Conservation (phyloP, 2,888 invertebrate species). For the Tipula helvola region DNA sequence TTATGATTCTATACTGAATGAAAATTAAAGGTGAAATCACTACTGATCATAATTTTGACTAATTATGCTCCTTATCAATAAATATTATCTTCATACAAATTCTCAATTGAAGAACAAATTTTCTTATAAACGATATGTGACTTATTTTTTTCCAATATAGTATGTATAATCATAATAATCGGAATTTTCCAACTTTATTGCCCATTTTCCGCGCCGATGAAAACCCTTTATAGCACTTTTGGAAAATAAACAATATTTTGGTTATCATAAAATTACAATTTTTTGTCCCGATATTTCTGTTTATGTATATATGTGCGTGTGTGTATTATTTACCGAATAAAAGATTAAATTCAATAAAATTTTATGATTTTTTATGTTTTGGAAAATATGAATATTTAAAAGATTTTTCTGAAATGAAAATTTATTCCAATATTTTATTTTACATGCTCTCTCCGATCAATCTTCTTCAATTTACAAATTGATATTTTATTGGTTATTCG, state of each 20-base stretch:
- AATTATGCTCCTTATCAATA: too few relatives aligned
- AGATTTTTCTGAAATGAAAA: background rate
- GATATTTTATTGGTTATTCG: background rate
- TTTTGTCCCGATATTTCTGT: background rate
- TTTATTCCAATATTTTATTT: background rate
- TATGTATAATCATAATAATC: background rate
- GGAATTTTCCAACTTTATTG: background rate
- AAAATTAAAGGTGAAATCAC: too few relatives aligned
- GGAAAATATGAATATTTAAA: background rate
- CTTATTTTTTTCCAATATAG: background rate
- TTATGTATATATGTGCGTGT: background rate
- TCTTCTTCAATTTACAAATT: constrained; percentile 4
- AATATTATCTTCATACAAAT: too few relatives aligned
- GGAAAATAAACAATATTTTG: background rate
- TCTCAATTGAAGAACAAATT: too few relatives aligned
- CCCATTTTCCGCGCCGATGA: background rate
- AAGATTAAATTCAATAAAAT: background rate
- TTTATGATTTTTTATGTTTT: background rate
- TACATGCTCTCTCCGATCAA: background rate
- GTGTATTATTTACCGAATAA: background rate
- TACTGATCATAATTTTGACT: too few relatives aligned
- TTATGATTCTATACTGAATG: too few relatives aligned
- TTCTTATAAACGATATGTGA: background rate
- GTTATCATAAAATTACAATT: background rate
- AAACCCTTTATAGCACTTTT: background rate